Percentiles rank a stretch among this genome's conserved stretches.
Evolutionary conservation across 2,797 vertebrate species (phyloP).

Genomic region (Simalia tracyae): DNA sequence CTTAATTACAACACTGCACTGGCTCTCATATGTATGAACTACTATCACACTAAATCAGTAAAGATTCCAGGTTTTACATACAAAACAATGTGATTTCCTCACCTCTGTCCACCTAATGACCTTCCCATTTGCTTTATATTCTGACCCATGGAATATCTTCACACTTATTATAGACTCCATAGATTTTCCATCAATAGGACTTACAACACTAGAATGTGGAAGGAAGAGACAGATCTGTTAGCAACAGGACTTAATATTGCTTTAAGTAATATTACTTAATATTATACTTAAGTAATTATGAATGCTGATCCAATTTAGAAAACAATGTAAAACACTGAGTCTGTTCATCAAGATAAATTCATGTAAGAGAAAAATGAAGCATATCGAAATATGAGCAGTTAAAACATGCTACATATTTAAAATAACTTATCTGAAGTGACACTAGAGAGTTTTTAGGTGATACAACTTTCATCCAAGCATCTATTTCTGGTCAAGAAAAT

Average conservation of each 20-base stretch:
- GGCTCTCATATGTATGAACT: neutral
- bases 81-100: slow-evolving; percentile 12
- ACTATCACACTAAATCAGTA: neutral
- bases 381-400: neutral
- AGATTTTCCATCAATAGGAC: slow-evolving; percentile 94
- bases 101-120: slow-evolving; percentile 99
- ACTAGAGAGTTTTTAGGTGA: neutral
- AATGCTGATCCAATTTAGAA: neutral
- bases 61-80: neutral
- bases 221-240: slow-evolving; percentile 4
- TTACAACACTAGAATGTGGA: slow-evolving; percentile 81
- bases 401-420: neutral
- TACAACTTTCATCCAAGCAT: neutral
- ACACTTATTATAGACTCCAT: slow-evolving; percentile 96
- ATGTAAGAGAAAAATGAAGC: neutral
- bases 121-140: slow-evolving; percentile 97
- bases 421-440: neutral
- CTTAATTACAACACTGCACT: neutral
- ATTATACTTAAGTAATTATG: neutral
- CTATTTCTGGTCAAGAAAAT: neutral
- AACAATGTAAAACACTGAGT: neutral
- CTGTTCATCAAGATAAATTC: neutral
- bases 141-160: slow-evolving; percentile 97
- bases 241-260: neutral
- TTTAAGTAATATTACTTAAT: neutral